phyloP scores from a whole-genome alignment of 2,113 vertebrate genomes.

The Ovis aries region ARS-UI_Ramb_v3.0 NC_056080.1:3876501-3877000 shows the following conservation, averaged over 20 bases:
- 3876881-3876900: not conserved
- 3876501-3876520: not conserved
- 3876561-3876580: not conserved
- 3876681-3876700: not conserved
- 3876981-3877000: not conserved
- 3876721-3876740: not conserved
- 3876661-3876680: not conserved
- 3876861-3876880: not conserved
- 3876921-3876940: rapidly evolving
- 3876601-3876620: not conserved
- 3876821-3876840: not conserved
- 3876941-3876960: not conserved
- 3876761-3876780: not conserved
- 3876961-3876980: not conserved
- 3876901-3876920: not conserved
- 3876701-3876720: rapidly evolving
- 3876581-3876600: rapidly evolving
- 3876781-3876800: too few species aligned
- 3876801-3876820: not conserved
- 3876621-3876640: not conserved
- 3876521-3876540: not conserved
- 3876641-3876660: not conserved
- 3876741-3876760: not conserved
- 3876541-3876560: not conserved
- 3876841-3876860: not conserved